Percentiles rank a stretch among this genome's conserved stretches.
phyloP scores from a whole-genome alignment of 2,797 vertebrate species.

The Pelobates cultripes region DNA sequence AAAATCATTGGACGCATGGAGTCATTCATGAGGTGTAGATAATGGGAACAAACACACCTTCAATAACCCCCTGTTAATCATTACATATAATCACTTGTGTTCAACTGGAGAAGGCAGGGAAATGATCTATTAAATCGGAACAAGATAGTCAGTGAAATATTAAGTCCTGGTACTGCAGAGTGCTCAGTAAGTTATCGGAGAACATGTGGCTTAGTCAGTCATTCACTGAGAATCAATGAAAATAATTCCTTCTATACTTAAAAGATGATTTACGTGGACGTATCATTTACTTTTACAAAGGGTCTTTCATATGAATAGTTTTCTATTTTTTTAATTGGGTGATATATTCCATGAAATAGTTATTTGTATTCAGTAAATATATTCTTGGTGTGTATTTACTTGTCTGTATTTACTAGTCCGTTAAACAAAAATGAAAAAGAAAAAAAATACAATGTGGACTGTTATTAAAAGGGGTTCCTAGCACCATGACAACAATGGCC shows the following conservation, averaged over 20 bases:
- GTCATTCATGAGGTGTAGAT: constrained; percentile 26
- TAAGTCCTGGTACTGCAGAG: neutral
- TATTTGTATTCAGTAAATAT: too few species aligned
- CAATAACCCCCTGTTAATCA: constrained; percentile 43
- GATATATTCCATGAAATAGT: too few species aligned
- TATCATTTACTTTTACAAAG: too few species aligned
- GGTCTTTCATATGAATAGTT: too few species aligned
- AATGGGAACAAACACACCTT: constrained; percentile 37
- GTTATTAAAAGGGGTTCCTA: too few species aligned
- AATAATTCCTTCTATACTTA: neutral
- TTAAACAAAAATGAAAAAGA: too few species aligned
- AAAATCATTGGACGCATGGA: constrained; percentile 35
- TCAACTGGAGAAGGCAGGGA: constrained; percentile 10
- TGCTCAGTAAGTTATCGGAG: too few species aligned
- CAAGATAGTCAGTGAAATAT: neutral
- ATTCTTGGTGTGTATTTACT: too few species aligned
- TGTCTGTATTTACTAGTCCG: too few species aligned
- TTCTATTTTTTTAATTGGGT: too few species aligned
- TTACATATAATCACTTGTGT: constrained; percentile 20
- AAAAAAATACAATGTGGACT: too few species aligned
- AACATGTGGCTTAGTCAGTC: constrained; percentile 11
- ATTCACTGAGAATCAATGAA: neutral
- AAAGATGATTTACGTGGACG: neutral
- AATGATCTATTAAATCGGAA: constrained; percentile 8
- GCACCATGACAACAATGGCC: too few species aligned